Evolutionary conservation across 1,140 invertebrate species (phyloP).

Genomic region (Adoxophyes honmai): DNA sequence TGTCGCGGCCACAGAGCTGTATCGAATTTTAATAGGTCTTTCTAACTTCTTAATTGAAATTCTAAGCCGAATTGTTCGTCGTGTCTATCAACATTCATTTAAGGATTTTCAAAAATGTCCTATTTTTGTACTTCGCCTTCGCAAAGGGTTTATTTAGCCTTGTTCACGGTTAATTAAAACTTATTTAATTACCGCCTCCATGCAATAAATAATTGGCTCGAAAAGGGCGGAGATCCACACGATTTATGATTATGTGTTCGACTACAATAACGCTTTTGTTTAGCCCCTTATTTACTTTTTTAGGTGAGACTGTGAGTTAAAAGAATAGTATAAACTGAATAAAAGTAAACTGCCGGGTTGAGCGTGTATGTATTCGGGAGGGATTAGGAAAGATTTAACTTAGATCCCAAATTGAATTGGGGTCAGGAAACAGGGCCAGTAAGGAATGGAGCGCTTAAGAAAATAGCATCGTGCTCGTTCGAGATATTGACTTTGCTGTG

Average conservation of each 20-base stretch:
- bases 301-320: too few relatives aligned
- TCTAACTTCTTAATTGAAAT: conserved; percentile 48
- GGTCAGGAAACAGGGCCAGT: conserved; percentile 22
- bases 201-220: conserved; percentile 3
- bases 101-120: conserved; percentile 27
- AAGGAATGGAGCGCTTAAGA: conserved; percentile 25
- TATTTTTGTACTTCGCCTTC: conserved; percentile 23
- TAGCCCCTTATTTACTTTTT: conserved; percentile 1
- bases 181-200: conserved; percentile 2
- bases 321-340: not conserved
- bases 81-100: conserved; percentile 39
- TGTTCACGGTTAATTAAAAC: conserved; percentile 10
- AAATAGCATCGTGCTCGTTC: conserved; percentile 15
- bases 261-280: conserved; percentile 15
- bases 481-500: not conserved
- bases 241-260: conserved; percentile 2
- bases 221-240: not conserved
- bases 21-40: conserved; percentile 41
- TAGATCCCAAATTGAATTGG: conserved; percentile 26
- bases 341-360: conserved; percentile 16
- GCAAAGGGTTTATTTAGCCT: not conserved
- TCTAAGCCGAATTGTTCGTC: conserved; percentile 39
- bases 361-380: conserved; percentile 24
- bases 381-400: conserved; percentile 26
- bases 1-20: conserved; percentile 26